Evolutionary conservation across 2,888 invertebrate genomes (phyloP).

Genomic region (Charanyca ferruginea): DNA sequence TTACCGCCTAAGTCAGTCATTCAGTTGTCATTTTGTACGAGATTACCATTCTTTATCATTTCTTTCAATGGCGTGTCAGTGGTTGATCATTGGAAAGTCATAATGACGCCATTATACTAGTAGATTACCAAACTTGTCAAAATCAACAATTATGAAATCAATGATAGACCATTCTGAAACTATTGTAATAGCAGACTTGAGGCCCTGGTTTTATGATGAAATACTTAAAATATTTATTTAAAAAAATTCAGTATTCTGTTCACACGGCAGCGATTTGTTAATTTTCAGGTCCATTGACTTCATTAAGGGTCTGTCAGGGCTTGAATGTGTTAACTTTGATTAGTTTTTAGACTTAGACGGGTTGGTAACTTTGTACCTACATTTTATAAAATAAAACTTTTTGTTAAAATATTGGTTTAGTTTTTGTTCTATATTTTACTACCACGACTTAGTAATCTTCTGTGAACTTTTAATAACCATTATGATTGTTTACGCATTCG

Average conservation of each 20-base stretch:
- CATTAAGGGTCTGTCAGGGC: neutral
- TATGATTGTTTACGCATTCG: neutral
- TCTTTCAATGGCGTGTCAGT: too few species aligned
- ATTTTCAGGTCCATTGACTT: conserved; percentile 9
- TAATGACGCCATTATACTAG: too few species aligned
- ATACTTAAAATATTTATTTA: neutral
- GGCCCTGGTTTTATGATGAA: neutral
- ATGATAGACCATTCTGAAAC: too few species aligned
- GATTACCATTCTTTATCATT: too few species aligned
- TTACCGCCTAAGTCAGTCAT: too few species aligned
- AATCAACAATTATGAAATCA: too few species aligned
- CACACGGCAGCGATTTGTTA: neutral
- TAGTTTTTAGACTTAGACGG: neutral
- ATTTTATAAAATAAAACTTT: neutral
- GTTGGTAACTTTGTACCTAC: neutral
- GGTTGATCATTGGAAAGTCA: too few species aligned
- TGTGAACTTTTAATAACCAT: conserved; percentile 3
- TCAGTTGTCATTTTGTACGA: too few species aligned
- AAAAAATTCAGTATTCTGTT: neutral
- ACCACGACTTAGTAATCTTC: neutral
- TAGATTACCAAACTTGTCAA: too few species aligned
- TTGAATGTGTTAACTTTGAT: neutral
- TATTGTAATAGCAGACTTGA: too few species aligned
- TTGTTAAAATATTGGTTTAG: neutral
- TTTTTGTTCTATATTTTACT: neutral